phyloP scores from a whole-genome alignment of 2,797 vertebrate genomes.

The Lerista edwardsae region DNA sequence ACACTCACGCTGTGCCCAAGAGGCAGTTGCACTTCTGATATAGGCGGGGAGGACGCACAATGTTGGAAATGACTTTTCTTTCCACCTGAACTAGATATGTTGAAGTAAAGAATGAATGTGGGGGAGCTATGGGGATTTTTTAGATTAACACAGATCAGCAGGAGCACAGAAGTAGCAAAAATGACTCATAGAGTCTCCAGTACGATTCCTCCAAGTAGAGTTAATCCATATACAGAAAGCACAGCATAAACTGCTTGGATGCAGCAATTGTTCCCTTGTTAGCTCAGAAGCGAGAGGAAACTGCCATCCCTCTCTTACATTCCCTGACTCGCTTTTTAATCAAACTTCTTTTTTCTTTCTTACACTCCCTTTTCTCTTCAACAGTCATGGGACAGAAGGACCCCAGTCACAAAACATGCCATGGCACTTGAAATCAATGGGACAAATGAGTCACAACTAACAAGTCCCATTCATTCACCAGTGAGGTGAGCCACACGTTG shows the following conservation, averaged over 20 bases:
- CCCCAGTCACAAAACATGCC: background rate
- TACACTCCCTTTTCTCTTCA: background rate
- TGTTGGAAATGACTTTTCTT: slow-evolving; percentile 3
- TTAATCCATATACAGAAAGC: background rate
- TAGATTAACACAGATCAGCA: background rate
- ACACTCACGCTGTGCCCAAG: background rate
- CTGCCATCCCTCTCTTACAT: background rate
- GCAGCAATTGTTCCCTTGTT: background rate
- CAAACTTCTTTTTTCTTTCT: slow-evolving; percentile 21
- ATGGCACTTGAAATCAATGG: background rate
- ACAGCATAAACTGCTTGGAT: background rate
- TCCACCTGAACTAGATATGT: background rate
- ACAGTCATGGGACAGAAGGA: background rate
- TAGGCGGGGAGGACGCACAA: background rate
- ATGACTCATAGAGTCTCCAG: slow-evolving; percentile 19
- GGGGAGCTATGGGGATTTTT: slow-evolving; percentile 6
- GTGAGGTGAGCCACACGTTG: background rate
- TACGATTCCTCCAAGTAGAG: background rate
- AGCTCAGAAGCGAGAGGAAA: slow-evolving; percentile 13
- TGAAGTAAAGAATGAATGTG: background rate
- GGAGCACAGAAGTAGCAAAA: slow-evolving; percentile 5
- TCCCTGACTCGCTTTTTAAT: slow-evolving; percentile 28
- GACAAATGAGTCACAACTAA: background rate
- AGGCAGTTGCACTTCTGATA: background rate
- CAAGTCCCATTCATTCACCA: background rate